These are phyloP conservation scores for Catharus bicknelli DNA, from an alignment of 2,113 vertebrate species.

Conservation along the genomic window DNA sequence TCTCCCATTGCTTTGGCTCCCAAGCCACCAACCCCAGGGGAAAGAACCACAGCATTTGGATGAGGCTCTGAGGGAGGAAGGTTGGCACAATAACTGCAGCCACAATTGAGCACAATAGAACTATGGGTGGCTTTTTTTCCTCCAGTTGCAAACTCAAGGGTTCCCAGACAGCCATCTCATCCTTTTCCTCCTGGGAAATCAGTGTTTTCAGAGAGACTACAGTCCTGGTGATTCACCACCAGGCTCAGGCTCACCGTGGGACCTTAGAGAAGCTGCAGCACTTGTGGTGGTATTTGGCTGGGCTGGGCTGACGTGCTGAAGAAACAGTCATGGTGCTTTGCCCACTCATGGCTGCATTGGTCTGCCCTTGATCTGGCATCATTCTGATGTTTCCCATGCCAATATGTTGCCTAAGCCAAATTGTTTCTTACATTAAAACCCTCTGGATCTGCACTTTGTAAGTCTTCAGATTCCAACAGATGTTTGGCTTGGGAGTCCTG, in stretches of 20 bases:
- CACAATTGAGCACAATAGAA: background rate
- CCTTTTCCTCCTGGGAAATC: background rate
- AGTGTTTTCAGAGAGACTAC: background rate
- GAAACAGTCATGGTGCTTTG: background rate
- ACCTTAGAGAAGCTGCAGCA: background rate
- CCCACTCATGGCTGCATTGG: background rate
- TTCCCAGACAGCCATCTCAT: background rate
- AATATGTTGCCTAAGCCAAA: background rate
- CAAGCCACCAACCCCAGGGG: background rate
- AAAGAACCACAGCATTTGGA: background rate
- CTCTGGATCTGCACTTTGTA: background rate
- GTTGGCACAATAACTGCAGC: background rate
- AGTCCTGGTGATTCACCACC: background rate
- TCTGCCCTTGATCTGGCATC: background rate
- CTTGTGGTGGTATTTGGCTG: background rate
- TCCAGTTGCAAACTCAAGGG: background rate
- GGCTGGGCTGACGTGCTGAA: background rate
- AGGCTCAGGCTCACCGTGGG: background rate
- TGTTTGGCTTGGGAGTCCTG: background rate
- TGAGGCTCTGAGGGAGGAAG: fast-evolving
- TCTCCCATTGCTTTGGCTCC: background rate
- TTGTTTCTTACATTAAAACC: background rate
- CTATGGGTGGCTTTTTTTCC: background rate
- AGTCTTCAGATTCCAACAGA: background rate
- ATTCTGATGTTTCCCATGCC: background rate